Evolutionary conservation across 2,797 vertebrate species (phyloP).

Genomic region (Heliangelus exortis): DNA sequence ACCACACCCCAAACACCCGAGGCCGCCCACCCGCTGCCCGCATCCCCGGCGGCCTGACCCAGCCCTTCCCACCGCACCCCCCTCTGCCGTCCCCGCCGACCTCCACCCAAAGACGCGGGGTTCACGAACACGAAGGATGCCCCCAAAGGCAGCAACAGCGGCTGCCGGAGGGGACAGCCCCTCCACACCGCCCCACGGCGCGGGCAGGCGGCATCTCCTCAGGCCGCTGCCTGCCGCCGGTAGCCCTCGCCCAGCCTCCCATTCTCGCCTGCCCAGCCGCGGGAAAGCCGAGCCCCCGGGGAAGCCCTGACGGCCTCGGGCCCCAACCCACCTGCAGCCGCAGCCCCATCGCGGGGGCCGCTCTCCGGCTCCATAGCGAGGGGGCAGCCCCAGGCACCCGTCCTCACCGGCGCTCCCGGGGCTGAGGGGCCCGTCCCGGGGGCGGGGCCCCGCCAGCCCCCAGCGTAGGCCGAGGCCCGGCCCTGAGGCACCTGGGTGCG

Average conservation of each 20-base stretch:
- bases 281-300: accelerated
- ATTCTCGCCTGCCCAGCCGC: too few relatives aligned
- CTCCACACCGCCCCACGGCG: too few relatives aligned
- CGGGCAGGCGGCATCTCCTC: accelerated
- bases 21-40: neutral
- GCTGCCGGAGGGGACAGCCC: too few relatives aligned
- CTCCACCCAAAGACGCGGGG: accelerated
- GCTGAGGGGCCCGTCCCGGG: too few relatives aligned
- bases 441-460: too few relatives aligned
- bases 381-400: neutral
- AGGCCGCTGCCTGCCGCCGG: accelerated
- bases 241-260: too few relatives aligned
- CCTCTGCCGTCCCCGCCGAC: too few relatives aligned
- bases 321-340: neutral
- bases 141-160: neutral
- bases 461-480: neutral
- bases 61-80: accelerated
- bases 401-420: too few relatives aligned
- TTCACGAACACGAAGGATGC: accelerated
- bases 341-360: neutral
- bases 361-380: neutral
- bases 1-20: accelerated
- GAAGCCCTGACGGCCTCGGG: accelerated
- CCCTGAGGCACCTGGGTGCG: accelerated
- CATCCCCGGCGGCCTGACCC: neutral